Percentiles rank a stretch among this genome's conserved stretches.
phyloP scores from a whole-genome alignment of 1,140 invertebrate genomes.

The Phenacoccus solenopsis region DNA sequence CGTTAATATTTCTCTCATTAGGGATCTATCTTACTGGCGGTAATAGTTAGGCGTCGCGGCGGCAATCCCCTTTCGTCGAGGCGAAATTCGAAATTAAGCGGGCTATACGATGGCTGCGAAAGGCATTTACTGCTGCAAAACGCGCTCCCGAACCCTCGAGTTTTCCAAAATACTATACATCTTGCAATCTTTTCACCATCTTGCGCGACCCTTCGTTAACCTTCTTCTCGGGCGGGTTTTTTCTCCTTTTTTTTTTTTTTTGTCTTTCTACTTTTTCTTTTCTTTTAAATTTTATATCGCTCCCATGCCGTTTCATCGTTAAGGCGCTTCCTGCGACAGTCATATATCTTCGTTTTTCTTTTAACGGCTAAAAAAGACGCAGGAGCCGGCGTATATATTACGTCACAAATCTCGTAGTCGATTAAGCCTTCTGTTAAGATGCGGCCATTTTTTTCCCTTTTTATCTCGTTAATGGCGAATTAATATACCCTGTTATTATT shows the following conservation, averaged over 20 bases:
- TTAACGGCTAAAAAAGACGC: constrained; percentile 1
- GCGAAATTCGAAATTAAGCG: not conserved
- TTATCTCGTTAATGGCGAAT: constrained; percentile 7
- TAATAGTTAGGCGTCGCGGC: not conserved
- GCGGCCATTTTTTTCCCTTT: not conserved
- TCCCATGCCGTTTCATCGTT: constrained; percentile 11
- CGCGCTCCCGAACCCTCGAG: not conserved
- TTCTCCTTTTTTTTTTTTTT: not conserved
- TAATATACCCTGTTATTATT: not conserved
- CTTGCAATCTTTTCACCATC: constrained; percentile 16
- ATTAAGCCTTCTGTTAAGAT: constrained; percentile 12
- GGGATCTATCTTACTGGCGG: not conserved
- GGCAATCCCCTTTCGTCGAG: not conserved
- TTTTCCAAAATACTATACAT: constrained; percentile 13
- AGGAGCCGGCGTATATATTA: not conserved
- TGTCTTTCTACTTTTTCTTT: not conserved
- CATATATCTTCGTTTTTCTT: constrained; percentile 14
- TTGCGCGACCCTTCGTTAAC: constrained; percentile 13
- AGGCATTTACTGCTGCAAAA: not conserved
- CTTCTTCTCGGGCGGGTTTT: not conserved
- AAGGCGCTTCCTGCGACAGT: constrained; percentile 11
- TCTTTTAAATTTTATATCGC: constrained; percentile 15
- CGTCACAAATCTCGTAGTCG: constrained; percentile 13
- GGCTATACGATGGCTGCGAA: not conserved
- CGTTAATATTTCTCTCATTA: constrained; percentile 20